Conservation (phyloP, 1,140 invertebrate species). For the Watersipora subatra region DNA sequence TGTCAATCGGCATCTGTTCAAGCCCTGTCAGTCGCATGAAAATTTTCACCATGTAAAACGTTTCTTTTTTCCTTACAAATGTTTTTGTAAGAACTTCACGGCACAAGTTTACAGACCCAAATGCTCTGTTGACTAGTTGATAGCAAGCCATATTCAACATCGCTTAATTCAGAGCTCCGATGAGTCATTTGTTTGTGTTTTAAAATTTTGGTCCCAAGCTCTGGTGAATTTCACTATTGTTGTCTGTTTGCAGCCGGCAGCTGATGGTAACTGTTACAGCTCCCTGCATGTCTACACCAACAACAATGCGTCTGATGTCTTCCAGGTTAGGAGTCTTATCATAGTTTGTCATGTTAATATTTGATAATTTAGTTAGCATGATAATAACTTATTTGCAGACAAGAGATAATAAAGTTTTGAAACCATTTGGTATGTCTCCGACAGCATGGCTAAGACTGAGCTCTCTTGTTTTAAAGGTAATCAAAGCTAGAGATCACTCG, state of each 20-base stretch:
- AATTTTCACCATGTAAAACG: neutral
- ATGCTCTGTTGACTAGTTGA: neutral
- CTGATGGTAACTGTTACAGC: neutral
- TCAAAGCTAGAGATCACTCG: constrained; percentile 24
- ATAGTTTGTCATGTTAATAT: neutral
- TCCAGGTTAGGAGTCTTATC: neutral
- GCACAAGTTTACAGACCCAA: neutral
- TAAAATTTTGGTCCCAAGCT: too few relatives aligned
- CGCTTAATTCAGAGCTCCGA: too few relatives aligned
- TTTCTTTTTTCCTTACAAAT: neutral
- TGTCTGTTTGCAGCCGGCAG: neutral
- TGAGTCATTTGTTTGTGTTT: too few relatives aligned
- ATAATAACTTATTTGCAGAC: constrained; percentile 7
- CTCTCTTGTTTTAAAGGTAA: constrained; percentile 14
- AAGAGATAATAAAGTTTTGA: constrained; percentile 15
- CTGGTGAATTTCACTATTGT: too few relatives aligned
- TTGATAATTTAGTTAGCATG: neutral
- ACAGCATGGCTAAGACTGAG: neutral
- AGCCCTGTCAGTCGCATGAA: too few relatives aligned
- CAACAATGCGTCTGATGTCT: neutral
- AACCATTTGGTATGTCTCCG: constrained; percentile 10
- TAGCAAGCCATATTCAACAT: neutral
- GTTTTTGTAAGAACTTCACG: neutral
- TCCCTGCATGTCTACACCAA: constrained; percentile 14
- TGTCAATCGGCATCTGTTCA: too few relatives aligned